These are phyloP conservation scores for Drosophila mimica DNA, from an alignment of 2,888 invertebrate genomes.

Conservation along the genomic window DNA sequence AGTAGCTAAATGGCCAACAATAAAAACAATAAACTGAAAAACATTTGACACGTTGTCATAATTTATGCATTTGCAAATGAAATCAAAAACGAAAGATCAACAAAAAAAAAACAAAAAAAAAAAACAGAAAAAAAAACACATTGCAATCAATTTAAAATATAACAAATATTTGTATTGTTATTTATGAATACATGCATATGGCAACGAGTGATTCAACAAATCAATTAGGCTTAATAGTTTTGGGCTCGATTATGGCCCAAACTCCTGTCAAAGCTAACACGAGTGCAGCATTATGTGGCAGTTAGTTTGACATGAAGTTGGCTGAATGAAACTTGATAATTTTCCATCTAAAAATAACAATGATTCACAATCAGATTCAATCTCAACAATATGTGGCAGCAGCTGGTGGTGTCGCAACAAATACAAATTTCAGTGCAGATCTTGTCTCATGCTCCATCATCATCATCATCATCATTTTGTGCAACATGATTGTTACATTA, in stretches of 20 bases:
- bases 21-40: constrained; percentile 9
- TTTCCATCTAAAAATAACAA: neutral
- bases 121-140: neutral
- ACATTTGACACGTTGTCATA: neutral
- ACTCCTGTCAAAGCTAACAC: neutral
- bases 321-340: neutral
- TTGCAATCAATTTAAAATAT: neutral
- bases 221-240: neutral
- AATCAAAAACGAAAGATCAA: neutral
- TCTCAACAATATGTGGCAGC: neutral
- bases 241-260: neutral
- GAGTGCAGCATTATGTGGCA: neutral
- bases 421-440: neutral
- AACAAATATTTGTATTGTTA: neutral
- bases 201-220: neutral
- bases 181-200: neutral
- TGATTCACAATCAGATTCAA: neutral
- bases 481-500: constrained; percentile 50
- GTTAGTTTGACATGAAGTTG: neutral
- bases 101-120: neutral
- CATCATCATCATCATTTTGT: constrained; percentile 4
- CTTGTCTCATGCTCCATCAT: neutral
- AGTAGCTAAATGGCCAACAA: neutral
- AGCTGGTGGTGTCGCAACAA: neutral
- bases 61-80: neutral